phyloP scores from a whole-genome alignment of 2,888 invertebrate species.

The Ennomos fuscantarius region DNA sequence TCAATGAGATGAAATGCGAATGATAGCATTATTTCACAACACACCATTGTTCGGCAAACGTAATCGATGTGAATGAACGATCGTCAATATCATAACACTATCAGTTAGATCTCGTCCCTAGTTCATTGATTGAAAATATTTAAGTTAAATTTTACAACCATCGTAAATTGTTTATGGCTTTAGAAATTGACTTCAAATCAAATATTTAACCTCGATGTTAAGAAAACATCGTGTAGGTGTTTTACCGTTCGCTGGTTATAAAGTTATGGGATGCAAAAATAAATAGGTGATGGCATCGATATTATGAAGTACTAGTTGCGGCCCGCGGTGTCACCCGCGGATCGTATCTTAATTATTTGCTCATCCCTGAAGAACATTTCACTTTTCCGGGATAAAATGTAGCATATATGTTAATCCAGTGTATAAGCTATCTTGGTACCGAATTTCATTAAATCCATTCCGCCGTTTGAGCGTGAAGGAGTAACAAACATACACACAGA shows the following conservation, averaged over 20 bases:
- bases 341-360: no score
- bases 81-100: slow-evolving; percentile 63
- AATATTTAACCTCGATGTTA: slow-evolving; percentile 40
- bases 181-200: slow-evolving; percentile 49
- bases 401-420: no score
- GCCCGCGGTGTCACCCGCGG: no score
- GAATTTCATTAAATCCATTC: no score
- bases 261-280: slow-evolving; percentile 32
- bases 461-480: no score
- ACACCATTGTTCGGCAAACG: slow-evolving; percentile 71
- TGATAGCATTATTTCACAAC: slow-evolving; percentile 79
- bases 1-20: slow-evolving; percentile 73
- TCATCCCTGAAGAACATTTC: no score
- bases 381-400: no score
- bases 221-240: slow-evolving; percentile 39
- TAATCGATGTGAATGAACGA: slow-evolving; percentile 72
- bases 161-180: slow-evolving; percentile 58
- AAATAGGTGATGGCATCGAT: slow-evolving; percentile 24
- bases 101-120: slow-evolving; percentile 47
- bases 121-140: slow-evolving; percentile 59
- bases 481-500: no score
- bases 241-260: slow-evolving; percentile 39
- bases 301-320: slow-evolving; percentile 15
- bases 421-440: no score
- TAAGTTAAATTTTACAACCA: slow-evolving; percentile 49